Evolutionary conservation across 2,888 invertebrate species (phyloP).

Genomic region (Sarcophaga variegata): DNA sequence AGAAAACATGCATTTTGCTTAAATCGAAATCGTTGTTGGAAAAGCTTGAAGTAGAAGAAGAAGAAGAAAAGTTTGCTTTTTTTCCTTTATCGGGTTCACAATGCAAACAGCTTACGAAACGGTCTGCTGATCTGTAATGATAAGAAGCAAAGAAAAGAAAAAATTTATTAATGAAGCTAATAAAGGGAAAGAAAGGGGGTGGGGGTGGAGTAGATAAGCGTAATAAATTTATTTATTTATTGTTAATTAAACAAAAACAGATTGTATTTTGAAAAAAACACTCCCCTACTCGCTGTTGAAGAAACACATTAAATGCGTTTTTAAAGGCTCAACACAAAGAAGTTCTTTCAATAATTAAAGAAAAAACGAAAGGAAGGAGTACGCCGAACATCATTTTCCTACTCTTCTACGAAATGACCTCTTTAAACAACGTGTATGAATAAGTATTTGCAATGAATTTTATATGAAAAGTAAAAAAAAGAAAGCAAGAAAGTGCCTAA

Average conservation of each 20-base stretch:
- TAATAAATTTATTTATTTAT: slow-evolving; percentile 24
- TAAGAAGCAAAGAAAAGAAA: slow-evolving; percentile 16
- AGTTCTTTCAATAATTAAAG: neutral
- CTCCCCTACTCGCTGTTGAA: neutral
- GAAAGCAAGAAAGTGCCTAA: too few relatives aligned
- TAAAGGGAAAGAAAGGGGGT: neutral
- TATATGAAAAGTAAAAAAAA: neutral
- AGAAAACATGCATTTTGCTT: slow-evolving; percentile 67
- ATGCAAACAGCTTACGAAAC: slow-evolving; percentile 21
- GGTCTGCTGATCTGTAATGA: slow-evolving; percentile 58
- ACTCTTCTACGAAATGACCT: slow-evolving; percentile 49
- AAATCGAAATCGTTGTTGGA: neutral
- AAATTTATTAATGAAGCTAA: neutral
- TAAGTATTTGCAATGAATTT: slow-evolving; percentile 15
- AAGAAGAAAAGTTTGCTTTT: neutral
- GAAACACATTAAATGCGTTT: neutral
- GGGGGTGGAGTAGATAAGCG: neutral
- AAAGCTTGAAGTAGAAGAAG: slow-evolving; percentile 25
- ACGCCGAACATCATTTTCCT: neutral
- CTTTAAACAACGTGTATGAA: slow-evolving; percentile 2
- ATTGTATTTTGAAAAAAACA: neutral
- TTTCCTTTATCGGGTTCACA: neutral
- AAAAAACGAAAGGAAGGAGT: neutral
- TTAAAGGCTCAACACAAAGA: neutral
- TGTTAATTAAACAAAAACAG: slow-evolving; percentile 46